These are phyloP conservation scores for Drosophila tropicalis DNA, from an alignment of 1,140 invertebrate genomes.

Conservation along the genomic window DNA sequence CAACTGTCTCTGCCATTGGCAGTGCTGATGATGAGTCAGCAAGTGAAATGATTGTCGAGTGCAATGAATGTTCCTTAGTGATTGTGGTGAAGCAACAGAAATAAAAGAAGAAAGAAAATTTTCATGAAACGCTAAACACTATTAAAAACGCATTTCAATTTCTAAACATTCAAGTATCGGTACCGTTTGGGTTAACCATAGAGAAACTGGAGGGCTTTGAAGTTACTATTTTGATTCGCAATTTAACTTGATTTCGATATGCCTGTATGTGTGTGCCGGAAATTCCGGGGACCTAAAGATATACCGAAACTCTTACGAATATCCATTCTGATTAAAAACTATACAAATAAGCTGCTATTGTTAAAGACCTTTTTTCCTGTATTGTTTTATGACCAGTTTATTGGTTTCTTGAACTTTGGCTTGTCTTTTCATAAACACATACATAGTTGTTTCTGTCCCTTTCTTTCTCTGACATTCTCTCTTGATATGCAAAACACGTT, in stretches of 20 bases:
- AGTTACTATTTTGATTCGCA: no score
- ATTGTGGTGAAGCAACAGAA: slow-evolving; percentile 67
- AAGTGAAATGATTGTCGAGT: slow-evolving; percentile 80
- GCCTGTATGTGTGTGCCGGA: no score
- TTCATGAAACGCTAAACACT: slow-evolving; percentile 29
- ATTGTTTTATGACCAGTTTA: slow-evolving; percentile 48
- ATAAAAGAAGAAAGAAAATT: slow-evolving; percentile 24
- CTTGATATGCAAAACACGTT: slow-evolving; percentile 65
- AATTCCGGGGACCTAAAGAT: not conserved
- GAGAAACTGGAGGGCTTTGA: no score
- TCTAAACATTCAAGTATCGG: slow-evolving; percentile 1
- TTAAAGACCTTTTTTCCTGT: slow-evolving; percentile 1
- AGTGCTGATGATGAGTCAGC: slow-evolving; percentile 51
- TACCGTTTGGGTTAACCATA: no score
- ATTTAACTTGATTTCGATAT: no score
- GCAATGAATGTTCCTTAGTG: slow-evolving; percentile 80
- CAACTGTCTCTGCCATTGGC: no score
- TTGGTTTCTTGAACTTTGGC: slow-evolving; percentile 68
- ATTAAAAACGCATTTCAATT: slow-evolving; percentile 24
- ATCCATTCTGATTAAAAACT: not conserved
- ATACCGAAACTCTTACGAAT: not conserved
- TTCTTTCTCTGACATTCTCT: slow-evolving; percentile 13
- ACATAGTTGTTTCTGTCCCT: not conserved
- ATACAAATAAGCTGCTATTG: slow-evolving; percentile 9
- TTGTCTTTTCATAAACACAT: not conserved